Evolutionary conservation across 2,797 vertebrate genomes (phyloP).

Genomic region (Pangasius sanitwongsei): DNA sequence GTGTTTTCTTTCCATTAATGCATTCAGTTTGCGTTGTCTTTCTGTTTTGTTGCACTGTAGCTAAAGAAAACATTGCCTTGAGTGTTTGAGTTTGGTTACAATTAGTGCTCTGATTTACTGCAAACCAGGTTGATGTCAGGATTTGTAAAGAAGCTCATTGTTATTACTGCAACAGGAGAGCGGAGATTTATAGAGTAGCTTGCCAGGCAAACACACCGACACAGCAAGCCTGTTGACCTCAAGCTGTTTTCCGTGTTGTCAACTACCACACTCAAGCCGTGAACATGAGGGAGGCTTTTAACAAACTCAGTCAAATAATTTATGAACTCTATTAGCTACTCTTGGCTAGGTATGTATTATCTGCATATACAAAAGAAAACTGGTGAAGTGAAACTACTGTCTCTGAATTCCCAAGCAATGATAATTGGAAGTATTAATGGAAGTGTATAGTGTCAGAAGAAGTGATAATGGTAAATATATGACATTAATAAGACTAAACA

Average conservation of each 20-base stretch:
- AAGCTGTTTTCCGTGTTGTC: constrained; percentile 23
- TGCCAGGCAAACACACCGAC: constrained; percentile 14
- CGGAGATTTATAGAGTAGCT: constrained; percentile 2
- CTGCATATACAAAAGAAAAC: background rate
- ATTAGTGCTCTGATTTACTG: constrained; percentile 15
- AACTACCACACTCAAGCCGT: constrained; percentile 1
- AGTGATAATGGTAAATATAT: background rate
- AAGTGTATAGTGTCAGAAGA: background rate
- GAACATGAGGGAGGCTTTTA: constrained; percentile 13
- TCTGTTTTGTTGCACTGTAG: background rate
- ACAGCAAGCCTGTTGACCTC: constrained; percentile 19
- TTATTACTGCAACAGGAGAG: constrained; percentile 23
- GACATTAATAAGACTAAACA: background rate
- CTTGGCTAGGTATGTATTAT: background rate
- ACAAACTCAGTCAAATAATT: constrained; percentile 24
- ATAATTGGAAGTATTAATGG: background rate
- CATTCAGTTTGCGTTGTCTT: constrained; percentile 21
- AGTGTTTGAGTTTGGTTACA: background rate
- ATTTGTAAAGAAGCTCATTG: background rate
- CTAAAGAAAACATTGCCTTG: background rate
- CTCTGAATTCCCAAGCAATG: background rate
- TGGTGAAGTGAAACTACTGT: background rate
- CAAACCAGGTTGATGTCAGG: constrained; percentile 30
- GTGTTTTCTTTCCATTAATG: background rate
- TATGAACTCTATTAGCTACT: constrained; percentile 18